phyloP scores from a whole-genome alignment of 2,888 invertebrate genomes.

The Thereva nobilitata region DNA sequence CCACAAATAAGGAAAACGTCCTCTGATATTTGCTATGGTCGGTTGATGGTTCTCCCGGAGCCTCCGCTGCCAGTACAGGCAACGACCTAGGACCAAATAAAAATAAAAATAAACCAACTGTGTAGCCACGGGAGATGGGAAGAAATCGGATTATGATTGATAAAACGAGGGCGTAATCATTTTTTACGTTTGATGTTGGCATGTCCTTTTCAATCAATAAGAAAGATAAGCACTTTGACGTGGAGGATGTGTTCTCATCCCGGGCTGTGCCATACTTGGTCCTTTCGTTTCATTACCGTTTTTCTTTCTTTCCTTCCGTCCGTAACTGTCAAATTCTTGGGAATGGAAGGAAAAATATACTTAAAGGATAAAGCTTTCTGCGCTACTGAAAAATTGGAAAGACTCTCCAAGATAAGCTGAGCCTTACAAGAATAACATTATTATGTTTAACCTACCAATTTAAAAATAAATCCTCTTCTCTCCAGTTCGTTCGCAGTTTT shows the following conservation, averaged over 20 bases:
- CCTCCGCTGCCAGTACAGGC: neutral
- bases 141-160: conserved; percentile 13
- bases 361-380: too few relatives aligned
- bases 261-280: neutral
- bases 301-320: too few relatives aligned
- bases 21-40: neutral
- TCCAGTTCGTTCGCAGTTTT: too few relatives aligned
- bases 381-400: too few relatives aligned
- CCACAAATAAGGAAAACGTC: too few relatives aligned
- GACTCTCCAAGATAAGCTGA: too few relatives aligned
- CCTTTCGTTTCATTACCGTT: too few relatives aligned
- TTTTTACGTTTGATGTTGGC: conserved; percentile 10
- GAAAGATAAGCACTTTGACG: neutral
- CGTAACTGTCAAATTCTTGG: too few relatives aligned
- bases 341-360: too few relatives aligned
- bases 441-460: too few relatives aligned
- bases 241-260: neutral
- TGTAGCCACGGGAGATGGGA: conserved; percentile 10
- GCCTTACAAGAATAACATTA: too few relatives aligned
- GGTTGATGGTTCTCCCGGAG: neutral
- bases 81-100: neutral
- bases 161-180: conserved; percentile 8
- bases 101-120: conserved; percentile 10
- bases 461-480: too few relatives aligned
- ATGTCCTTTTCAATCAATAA: conserved; percentile 10